A percentile compares a stretch with the other conserved stretches of the same genome.
These are phyloP conservation scores for Cerastoderma edule DNA, from an alignment of 2,888 invertebrate species.

Conservation along the genomic window DNA sequence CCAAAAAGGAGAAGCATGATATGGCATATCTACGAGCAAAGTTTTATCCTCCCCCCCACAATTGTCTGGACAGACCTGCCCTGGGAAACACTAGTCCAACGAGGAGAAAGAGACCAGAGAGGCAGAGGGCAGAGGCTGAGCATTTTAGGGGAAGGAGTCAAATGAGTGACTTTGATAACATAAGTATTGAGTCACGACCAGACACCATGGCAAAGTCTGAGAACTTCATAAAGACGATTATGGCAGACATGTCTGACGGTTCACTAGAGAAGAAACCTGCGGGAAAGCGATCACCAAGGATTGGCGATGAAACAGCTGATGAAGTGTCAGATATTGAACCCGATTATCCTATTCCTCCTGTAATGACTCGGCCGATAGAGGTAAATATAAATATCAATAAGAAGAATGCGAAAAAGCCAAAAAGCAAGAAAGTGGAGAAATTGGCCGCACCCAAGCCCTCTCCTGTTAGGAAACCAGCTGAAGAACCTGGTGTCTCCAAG, in stretches of 20 bases:
- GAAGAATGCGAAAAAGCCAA: conserved; percentile 28
- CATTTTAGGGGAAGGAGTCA: conserved; percentile 3
- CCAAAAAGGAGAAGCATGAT: conserved; percentile 41
- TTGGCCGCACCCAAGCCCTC: background rate
- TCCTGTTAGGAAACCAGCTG: conserved; percentile 9
- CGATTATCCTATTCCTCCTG: conserved; percentile 36
- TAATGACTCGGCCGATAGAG: conserved; percentile 44
- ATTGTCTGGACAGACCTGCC: conserved; percentile 37
- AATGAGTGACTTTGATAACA: conserved; percentile 30
- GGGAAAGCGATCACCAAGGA: conserved; percentile 35
- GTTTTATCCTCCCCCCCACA: conserved; percentile 53
- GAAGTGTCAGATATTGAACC: conserved; percentile 65
- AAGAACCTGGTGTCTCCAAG: conserved; percentile 50
- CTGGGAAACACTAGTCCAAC: conserved; percentile 16
- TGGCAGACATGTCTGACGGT: conserved; percentile 35
- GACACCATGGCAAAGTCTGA: conserved; percentile 38
- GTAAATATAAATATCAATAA: conserved; percentile 54
- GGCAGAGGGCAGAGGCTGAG: conserved; percentile 15
- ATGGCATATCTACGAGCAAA: conserved; percentile 37
- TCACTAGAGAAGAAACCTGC: conserved; percentile 27
- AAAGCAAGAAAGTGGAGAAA: conserved; percentile 26
- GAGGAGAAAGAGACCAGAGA: conserved; percentile 15
- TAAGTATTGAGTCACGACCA: conserved; percentile 41
- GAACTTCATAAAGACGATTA: conserved; percentile 38
- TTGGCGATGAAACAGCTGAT: conserved; percentile 56